Conservation (phyloP, 1,140 invertebrate species). For the Helicoverpa armigera region DNA sequence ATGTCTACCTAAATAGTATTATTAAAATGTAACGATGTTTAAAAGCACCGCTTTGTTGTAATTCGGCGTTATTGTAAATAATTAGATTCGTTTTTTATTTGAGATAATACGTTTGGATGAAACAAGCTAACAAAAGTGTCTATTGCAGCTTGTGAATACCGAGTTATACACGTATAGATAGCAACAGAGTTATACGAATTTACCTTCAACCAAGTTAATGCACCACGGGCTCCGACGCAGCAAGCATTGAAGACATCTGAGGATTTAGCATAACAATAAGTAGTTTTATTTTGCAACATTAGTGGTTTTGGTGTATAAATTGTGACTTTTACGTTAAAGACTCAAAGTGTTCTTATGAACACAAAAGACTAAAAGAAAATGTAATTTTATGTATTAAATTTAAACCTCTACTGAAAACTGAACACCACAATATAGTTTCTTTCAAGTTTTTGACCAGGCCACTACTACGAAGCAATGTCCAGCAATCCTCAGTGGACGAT, state of each 20-base stretch:
- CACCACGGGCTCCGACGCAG: constrained; percentile 91
- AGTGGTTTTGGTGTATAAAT: constrained; percentile 78
- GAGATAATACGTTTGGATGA: constrained; percentile 39
- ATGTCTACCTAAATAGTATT: constrained; percentile 79
- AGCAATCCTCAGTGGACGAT: constrained; percentile 97
- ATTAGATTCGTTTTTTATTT: constrained; percentile 47
- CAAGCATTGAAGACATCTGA: constrained; percentile 97
- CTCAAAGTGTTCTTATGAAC: constrained; percentile 68
- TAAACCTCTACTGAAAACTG: constrained; percentile 69
- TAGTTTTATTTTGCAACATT: constrained; percentile 77
- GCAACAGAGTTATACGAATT: constrained; percentile 77
- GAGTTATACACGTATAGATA: constrained; percentile 88
- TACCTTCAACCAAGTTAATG: constrained; percentile 69
- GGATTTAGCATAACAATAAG: constrained; percentile 88
- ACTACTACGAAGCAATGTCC: constrained; percentile 88
- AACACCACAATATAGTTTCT: constrained; percentile 81
- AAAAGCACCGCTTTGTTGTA: constrained; percentile 65
- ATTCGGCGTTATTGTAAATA: constrained; percentile 55
- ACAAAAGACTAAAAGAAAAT: constrained; percentile 74
- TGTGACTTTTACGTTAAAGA: constrained; percentile 70
- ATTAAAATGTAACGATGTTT: constrained; percentile 78
- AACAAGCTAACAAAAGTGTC: constrained; percentile 63
- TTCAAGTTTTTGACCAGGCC: constrained; percentile 66
- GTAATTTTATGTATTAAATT: constrained; percentile 79
- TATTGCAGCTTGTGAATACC: constrained; percentile 93